A percentile compares a stretch with the other conserved stretches of the same genome.
These are phyloP conservation scores for Synaphobranchus kaupii DNA, from an alignment of 2,797 vertebrate genomes.

Conservation along the genomic window DNA sequence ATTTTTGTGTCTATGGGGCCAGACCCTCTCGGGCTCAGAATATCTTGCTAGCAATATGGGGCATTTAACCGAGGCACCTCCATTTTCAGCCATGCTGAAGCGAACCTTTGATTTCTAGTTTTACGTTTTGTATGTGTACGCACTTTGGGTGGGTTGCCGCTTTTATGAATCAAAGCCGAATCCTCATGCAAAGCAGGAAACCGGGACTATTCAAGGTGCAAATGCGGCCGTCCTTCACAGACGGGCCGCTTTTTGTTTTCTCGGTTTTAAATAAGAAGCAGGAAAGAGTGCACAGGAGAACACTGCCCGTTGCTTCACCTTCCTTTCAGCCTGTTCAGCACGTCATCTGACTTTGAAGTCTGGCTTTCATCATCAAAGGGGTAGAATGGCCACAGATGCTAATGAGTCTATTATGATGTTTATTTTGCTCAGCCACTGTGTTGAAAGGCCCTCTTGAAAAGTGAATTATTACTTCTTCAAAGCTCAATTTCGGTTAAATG, in stretches of 20 bases:
- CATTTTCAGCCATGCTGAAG: neutral
- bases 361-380: slow-evolving; percentile 37
- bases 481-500: slow-evolving; percentile 17
- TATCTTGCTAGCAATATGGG: neutral
- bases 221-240: neutral
- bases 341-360: slow-evolving; percentile 31
- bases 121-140: neutral
- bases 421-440: slow-evolving; percentile 1
- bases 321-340: slow-evolving; percentile 5
- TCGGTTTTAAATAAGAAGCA: neutral
- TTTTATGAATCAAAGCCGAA: slow-evolving; percentile 4
- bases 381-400: slow-evolving; percentile 16
- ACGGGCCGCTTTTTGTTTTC: neutral
- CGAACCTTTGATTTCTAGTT: neutral
- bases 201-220: neutral
- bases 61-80: neutral
- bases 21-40: neutral
- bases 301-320: neutral
- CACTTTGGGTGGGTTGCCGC: neutral
- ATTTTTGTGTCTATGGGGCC: neutral
- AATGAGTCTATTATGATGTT: slow-evolving; percentile 29
- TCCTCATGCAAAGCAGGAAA: neutral
- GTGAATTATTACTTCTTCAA: slow-evolving; percentile 10
- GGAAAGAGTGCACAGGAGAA: neutral
- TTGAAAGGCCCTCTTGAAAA: slow-evolving; percentile 10